Percentiles rank a stretch among this genome's conserved stretches.
phyloP scores from a whole-genome alignment of 2,797 vertebrate species.

The Sebastes nivosus region DNA sequence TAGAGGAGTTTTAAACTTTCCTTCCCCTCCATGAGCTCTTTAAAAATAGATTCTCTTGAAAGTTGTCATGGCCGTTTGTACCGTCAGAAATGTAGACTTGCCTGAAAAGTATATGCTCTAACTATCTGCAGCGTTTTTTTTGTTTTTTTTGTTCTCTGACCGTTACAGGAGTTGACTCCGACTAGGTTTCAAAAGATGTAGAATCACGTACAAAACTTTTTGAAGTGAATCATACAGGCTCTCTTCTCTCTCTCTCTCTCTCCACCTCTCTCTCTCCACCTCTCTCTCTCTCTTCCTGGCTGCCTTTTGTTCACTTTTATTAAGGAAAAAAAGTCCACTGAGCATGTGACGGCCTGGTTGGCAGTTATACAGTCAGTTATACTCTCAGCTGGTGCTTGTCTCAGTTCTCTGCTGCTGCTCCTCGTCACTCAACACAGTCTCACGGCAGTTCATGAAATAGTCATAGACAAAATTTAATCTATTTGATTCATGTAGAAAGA shows the following conservation, averaged over 20 bases:
- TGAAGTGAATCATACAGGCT: neutral
- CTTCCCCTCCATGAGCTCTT: neutral
- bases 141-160: neutral
- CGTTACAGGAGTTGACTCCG: neutral
- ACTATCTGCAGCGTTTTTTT: constrained; percentile 20
- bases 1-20: constrained; percentile 3
- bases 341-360: neutral
- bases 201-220: neutral
- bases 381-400: neutral
- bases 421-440: neutral
- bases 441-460: no score
- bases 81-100: constrained; percentile 23
- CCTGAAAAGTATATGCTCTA: constrained; percentile 19
- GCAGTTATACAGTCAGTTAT: neutral
- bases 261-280: no score
- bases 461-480: neutral
- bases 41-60: constrained; percentile 42
- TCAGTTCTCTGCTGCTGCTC: neutral
- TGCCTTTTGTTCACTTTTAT: constrained; percentile 1
- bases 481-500: no score
- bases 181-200: neutral
- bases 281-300: neutral
- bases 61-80: constrained; percentile 27
- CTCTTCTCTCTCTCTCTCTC: neutral
- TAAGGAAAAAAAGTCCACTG: neutral